These are phyloP conservation scores for Tenthredo amoena DNA, from an alignment of 2,888 invertebrate genomes.

Conservation along the genomic window DNA sequence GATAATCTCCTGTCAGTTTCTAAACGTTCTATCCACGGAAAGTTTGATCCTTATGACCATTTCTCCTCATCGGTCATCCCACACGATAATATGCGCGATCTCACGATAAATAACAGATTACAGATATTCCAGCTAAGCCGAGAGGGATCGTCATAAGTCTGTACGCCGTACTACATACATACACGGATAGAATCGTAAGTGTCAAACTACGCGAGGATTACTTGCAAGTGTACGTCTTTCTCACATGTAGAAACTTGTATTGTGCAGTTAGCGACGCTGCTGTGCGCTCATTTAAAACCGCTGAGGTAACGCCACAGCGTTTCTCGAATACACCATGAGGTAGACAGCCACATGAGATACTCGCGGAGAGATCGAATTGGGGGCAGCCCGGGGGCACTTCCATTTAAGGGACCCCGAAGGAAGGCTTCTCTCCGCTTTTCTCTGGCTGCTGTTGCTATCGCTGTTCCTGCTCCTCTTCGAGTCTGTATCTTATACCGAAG, in stretches of 20 bases:
- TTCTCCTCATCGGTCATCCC: background rate
- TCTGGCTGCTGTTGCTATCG: conserved; percentile 17
- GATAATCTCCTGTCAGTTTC: conserved; percentile 44
- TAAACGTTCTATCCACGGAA: conserved; percentile 21
- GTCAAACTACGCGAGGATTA: background rate
- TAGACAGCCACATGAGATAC: conserved; percentile 33
- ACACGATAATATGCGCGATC: background rate
- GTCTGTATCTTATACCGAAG: background rate
- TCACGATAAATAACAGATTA: background rate
- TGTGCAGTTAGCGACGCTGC: background rate
- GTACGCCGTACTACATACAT: background rate
- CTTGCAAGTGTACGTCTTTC: background rate
- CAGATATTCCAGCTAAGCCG: background rate
- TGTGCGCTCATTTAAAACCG: background rate
- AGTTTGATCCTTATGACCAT: conserved; percentile 1
- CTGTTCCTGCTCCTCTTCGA: background rate
- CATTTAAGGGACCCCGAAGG: conserved; percentile 54
- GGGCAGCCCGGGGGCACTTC: conserved; percentile 52
- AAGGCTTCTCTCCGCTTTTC: conserved; percentile 41
- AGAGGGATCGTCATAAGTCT: background rate
- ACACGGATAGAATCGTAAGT: conserved; percentile 1
- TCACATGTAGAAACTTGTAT: background rate
- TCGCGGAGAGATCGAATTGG: conserved; percentile 52
- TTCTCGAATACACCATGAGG: background rate
- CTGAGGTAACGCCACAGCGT: background rate